Evolutionary conservation across 2,797 vertebrate genomes (phyloP).

Genomic region (Cichlasoma orientale): DNA sequence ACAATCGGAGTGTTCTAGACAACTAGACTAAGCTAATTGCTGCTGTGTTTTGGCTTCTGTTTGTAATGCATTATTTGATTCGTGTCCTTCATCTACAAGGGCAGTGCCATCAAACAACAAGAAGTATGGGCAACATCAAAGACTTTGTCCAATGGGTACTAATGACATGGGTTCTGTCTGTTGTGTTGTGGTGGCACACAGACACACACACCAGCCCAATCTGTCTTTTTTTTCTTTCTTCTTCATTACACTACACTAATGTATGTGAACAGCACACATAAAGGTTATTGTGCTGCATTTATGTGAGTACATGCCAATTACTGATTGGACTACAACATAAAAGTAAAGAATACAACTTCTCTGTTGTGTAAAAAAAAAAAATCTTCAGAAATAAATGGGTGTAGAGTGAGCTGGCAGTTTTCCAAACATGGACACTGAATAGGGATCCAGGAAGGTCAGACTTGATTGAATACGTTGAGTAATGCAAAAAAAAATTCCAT

Average conservation of each 20-base stretch:
- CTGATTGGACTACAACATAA: conserved; percentile 24
- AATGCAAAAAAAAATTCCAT: background rate
- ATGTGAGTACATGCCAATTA: conserved; percentile 28
- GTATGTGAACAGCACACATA: conserved; percentile 11
- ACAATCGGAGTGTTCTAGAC: conserved; percentile 58
- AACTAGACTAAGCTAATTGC: conserved; percentile 49
- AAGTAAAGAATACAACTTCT: conserved; percentile 5
- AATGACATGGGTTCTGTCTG: conserved; percentile 64
- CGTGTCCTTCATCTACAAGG: conserved; percentile 67
- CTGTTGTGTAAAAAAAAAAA: background rate
- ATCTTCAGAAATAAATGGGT: background rate
- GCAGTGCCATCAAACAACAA: conserved; percentile 71
- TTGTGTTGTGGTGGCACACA: conserved; percentile 48
- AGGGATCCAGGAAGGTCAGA: background rate
- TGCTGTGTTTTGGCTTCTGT: conserved; percentile 42
- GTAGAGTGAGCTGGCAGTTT: conserved; percentile 5
- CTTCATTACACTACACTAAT: background rate
- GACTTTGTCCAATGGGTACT: conserved; percentile 53
- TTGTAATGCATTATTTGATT: conserved; percentile 71
- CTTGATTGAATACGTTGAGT: background rate
- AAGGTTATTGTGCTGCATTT: conserved; percentile 27
- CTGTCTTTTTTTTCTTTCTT: background rate
- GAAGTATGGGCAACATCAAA: conserved; percentile 70
- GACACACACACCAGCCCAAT: conserved; percentile 38
- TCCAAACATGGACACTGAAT: conserved; percentile 12